phyloP scores from a whole-genome alignment of 2,888 invertebrate species.

The Perizoma flavofasciatum region DNA sequence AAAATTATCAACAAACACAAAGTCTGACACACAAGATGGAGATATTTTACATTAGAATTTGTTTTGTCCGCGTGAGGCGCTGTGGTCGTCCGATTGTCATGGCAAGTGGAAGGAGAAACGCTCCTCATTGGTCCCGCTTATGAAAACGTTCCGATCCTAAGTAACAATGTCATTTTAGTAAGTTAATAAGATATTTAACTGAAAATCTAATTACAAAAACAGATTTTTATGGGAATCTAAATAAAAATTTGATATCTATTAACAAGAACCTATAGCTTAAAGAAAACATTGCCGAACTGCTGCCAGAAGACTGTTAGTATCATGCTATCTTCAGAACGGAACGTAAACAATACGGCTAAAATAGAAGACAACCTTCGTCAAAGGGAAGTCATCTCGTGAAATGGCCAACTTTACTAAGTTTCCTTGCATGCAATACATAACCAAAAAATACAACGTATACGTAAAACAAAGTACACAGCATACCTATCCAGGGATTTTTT shows the following conservation, averaged over 20 bases:
- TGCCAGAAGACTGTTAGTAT: too few relatives aligned
- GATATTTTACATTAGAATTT: constrained; percentile 83
- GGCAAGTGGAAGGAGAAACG: constrained; percentile 56
- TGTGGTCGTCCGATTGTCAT: constrained; percentile 39
- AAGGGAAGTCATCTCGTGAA: background rate
- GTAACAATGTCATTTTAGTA: background rate
- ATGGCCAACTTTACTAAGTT: constrained; percentile 41
- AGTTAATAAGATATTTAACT: background rate
- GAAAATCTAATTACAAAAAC: too few relatives aligned
- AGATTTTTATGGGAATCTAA: too few relatives aligned
- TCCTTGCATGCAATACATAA: constrained; percentile 49
- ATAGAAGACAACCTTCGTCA: constrained; percentile 11
- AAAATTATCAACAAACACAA: constrained; percentile 84
- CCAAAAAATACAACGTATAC: constrained; percentile 44
- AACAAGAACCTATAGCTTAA: too few relatives aligned
- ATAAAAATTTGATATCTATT: too few relatives aligned
- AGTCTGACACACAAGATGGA: constrained; percentile 86
- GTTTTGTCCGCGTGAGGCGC: constrained; percentile 77
- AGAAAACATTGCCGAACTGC: too few relatives aligned
- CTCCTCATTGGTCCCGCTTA: constrained; percentile 57
- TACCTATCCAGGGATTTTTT: background rate
- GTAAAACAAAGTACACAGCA: background rate
- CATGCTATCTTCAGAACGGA: constrained; percentile 43
- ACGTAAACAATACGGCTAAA: constrained; percentile 45
- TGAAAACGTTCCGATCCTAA: constrained; percentile 58